Evolutionary conservation across 2,113 vertebrate genomes (phyloP), one percentile per base, ranked within the genome.

Genomic region (Raja brachyura): DNA sequence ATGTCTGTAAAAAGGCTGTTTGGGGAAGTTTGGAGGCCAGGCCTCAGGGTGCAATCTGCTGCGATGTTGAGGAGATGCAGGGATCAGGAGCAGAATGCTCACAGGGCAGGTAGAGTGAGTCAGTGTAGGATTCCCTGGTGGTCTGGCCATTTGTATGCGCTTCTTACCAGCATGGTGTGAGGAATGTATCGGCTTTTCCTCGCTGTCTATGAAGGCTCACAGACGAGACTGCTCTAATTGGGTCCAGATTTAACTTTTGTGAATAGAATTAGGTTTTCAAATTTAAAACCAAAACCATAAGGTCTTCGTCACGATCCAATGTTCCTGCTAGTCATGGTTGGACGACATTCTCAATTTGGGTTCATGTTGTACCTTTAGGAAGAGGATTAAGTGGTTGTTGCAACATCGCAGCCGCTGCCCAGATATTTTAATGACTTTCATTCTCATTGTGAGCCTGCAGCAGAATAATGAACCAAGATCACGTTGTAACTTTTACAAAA

Each of bases 251-350:
- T 92, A 14, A 18, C 20, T 54, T 74, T 92, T 54, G 68, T 73
- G 90, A 74, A 92, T 70, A 54, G n/a, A 73, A 20, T 73, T 73
- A 73, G 70, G 70, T 73, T 73, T 73, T 31, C 61, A 66, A 33
- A 92, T 92, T 54, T 73, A 54, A 70, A 92, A 92, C 31, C 48
- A 70, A 54, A 92, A 92, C 63, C 88, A 70, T 88, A 88, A 63
- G 31, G 90, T 74, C 68, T 54, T 25, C 73, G 39, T 92, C 90
- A 73, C 22, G 25, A 25, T 73, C 22, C 33, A 33, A 73, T 73
- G 39, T 73, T 73, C 48, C 90, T 73, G 66, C 90, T 73, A 33
- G 90, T 92, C 66, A 73, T 39, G 33, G 2, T 92, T 39, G 25
- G n/a, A 25, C 66, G 39, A 13, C 2, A 68, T 92, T 25, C 90